Base-by-base conservation (phyloP, 2,888 invertebrate genomes). In the Boloria euphrosyne region DNA sequence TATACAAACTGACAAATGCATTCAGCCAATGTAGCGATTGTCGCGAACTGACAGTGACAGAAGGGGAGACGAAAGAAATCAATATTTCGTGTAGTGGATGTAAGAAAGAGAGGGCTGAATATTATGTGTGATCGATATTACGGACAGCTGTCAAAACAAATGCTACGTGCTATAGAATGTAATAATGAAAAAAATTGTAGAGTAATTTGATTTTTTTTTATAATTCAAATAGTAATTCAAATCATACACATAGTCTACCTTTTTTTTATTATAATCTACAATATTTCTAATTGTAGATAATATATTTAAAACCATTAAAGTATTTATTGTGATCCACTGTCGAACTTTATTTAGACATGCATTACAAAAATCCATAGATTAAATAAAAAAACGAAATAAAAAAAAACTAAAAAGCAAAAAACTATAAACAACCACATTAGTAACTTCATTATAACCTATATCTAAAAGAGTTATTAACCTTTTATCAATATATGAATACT, bases 11-110 rank as follows among this genome's bases (percentile, higher is more conserved):
- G 68, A 44, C 38, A 27, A 61, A 57, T 46, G 18, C 57, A 57
- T 43, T 62, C 49, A 43, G 47, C 59, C 27, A 18, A 13, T 52
- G 52, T 43, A 57, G 46, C 54, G 49, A 62, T 60, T 68, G 68
- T 60, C 60, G 66, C 31, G 27, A 49, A 64, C 55, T 73, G 69
- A 68, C 71, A 63, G 59, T 47, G 62, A 38, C 66, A 2, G 62
- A 74, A 55, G 62, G 70, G 67, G 71, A 73, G 13, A 51, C 46
- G 51, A 55, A 43, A 68, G n/a, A 54, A 70, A 74, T 74, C 73
- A 58, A 74, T 73, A 74, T 59, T 57, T 70, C 60, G 22, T 60
- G 64, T 58, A 27, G n/a, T 18, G 57, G 13, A 18, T 10, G 68
- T 70, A 57, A 31, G 67, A 68, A 53, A 50, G 47, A 52, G 70